These are phyloP conservation scores for Leptinotarsa undecemlineata DNA, from an alignment of 1,140 invertebrate species.

Conservation along the genomic window DNA sequence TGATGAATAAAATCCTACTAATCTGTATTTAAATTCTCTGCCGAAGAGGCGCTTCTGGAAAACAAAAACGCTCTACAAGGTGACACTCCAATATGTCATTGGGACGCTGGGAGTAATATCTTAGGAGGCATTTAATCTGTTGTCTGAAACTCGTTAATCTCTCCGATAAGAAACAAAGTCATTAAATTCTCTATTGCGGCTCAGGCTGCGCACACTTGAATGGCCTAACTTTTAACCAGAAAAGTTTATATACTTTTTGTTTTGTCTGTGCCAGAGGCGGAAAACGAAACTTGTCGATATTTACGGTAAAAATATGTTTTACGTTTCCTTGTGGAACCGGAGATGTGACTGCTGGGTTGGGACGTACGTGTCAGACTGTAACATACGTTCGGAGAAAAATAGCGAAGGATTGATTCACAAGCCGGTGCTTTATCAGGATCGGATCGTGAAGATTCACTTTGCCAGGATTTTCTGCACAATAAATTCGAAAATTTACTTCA, in stretches of 20 bases:
- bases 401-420: too few species aligned
- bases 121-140: constrained; percentile 46
- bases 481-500: too few species aligned
- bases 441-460: too few species aligned
- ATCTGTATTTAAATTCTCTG: neutral
- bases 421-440: too few species aligned
- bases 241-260: constrained; percentile 46
- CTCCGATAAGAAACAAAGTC: constrained; percentile 50
- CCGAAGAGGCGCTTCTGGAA: neutral
- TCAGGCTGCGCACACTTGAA: constrained; percentile 38
- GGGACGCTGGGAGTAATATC: constrained; percentile 42
- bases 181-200: constrained; percentile 50
- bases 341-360: neutral
- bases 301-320: constrained; percentile 1
- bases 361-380: neutral
- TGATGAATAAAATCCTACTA: neutral
- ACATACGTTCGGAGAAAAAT: too few species aligned
- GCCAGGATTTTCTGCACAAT: too few species aligned
- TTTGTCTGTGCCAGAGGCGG: constrained; percentile 26
- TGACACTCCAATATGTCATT: constrained; percentile 44
- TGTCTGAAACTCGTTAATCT: constrained; percentile 50
- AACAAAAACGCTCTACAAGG: constrained; percentile 38
- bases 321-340: neutral
- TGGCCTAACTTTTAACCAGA: constrained; percentile 51
- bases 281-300: neutral